Conservation (phyloP, 2,797 vertebrate species). For the Naso thynnoides region DNA sequence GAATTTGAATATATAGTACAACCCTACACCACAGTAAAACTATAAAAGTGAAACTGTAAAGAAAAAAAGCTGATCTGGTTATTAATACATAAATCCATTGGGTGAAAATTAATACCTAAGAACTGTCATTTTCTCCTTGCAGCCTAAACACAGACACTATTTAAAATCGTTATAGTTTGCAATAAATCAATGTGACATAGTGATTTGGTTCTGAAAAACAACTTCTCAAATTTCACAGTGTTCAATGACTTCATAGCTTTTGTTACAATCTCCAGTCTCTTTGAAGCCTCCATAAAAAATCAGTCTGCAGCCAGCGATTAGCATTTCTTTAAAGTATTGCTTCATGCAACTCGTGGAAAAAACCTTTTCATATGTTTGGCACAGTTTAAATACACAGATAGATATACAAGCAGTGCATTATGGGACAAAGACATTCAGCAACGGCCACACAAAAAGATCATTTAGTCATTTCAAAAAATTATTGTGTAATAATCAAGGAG, state of each 20-base stretch:
- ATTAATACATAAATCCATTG: constrained; percentile 22
- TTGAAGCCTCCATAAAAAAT: constrained; percentile 35
- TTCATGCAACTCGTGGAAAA: constrained; percentile 84
- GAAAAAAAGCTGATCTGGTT: constrained; percentile 22
- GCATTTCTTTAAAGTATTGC: constrained; percentile 70
- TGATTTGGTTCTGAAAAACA: constrained; percentile 60
- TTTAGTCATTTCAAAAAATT: constrained; percentile 25
- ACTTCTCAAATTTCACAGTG: constrained; percentile 77
- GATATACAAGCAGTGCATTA: constrained; percentile 74
- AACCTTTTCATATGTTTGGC: constrained; percentile 75
- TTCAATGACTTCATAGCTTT: constrained; percentile 57
- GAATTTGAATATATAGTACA: constrained; percentile 2
- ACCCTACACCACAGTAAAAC: constrained; percentile 20
- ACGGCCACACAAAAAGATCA: constrained; percentile 50
- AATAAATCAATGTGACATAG: constrained; percentile 37
- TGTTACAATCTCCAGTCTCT: constrained; percentile 31
- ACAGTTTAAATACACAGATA: constrained; percentile 76
- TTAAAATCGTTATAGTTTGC: constrained; percentile 21
- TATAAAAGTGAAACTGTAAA: background rate
- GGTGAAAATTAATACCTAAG: background rate
- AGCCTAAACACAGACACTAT: constrained; percentile 32
- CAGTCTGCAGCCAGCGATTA: constrained; percentile 19
- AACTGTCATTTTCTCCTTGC: constrained; percentile 8
- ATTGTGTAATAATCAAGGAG: background rate
- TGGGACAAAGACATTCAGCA: constrained; percentile 59